These are phyloP conservation scores for Sphecodes monilicornis DNA, from an alignment of 2,888 invertebrate genomes.

Conservation along the genomic window DNA sequence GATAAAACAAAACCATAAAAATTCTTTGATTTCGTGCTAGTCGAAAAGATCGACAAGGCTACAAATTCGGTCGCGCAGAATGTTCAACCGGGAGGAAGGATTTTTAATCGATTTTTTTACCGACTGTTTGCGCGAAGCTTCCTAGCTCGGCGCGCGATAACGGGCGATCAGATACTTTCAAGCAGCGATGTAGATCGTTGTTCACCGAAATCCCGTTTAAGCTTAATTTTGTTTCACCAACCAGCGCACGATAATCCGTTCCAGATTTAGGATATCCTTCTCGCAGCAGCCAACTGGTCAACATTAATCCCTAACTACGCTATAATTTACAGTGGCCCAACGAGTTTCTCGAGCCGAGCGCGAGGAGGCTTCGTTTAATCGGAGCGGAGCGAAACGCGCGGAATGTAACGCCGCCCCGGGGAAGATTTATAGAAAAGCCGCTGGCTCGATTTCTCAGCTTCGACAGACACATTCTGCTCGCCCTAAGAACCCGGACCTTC, in stretches of 20 bases:
- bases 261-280: neutral
- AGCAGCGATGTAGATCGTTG: neutral
- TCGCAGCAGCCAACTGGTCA: neutral
- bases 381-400: neutral
- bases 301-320: constrained; percentile 38
- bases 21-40: neutral
- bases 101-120: neutral
- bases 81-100: neutral
- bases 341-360: neutral
- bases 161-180: constrained; percentile 9
- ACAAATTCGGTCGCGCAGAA: neutral
- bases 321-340: constrained; percentile 16
- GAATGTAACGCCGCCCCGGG: neutral
- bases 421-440: neutral
- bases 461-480: constrained; percentile 17
- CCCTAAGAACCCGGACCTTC: neutral
- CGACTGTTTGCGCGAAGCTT: neutral
- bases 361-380: constrained; percentile 24
- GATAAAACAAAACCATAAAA: neutral
- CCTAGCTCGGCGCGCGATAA: neutral
- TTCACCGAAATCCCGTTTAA: neutral
- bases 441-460: constrained; percentile 34
- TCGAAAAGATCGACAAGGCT: neutral
- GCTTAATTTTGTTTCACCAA: constrained; percentile 34
- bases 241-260: constrained; percentile 30